Base-by-base conservation (phyloP, 2,888 invertebrate genomes). In the Caenorhabditis panamensis region DNA sequence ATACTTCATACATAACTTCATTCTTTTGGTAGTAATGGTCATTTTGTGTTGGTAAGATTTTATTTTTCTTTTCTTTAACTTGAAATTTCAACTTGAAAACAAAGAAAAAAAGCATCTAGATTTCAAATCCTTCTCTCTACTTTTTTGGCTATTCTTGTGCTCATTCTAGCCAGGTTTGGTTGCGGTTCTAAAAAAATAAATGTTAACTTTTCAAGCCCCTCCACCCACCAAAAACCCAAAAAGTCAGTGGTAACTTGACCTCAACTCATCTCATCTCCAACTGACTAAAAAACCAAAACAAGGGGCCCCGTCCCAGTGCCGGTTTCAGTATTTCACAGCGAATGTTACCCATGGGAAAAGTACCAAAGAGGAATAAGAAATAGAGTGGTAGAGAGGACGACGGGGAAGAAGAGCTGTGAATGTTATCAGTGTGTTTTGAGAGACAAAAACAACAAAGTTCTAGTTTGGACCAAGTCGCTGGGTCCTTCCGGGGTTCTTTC, bases 311-410 rank as follows among this genome's bases (percentile, higher is more conserved):
- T 44, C 31, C 64, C 53, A 41, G n/a, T n/a, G 26, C 59, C 59
- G 66, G 64, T 66, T 66, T 73, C 63, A 51, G 49, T 66, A 64
- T 37, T 37, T 37, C 18, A 13, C 13, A 11, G 36, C 41, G 44
- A 66, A 75, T 75, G 75, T 67, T 75, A 66, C 75, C 75, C 75
- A 66, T 22, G 75, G 75, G 75, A 75, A 59, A 66, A 66, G 66
- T 75, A 66, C 36, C 56, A 56, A 28, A 49, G 22, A 31, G 53
- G 58, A 63, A 72, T 62, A 63, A 54, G 54, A 49, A 68, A 58
- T 31, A 62, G 71, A 59, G 59, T 47, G 41, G 22, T 22, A n/a
- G 31, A 67, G 61, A 28, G 58, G 41, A 56, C 58, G 56, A 58
- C 63, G 58, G 16, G 64, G 58, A 44, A 24, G 16, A 37, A 47